These are phyloP conservation scores for Otolemur garnettii DNA, from an alignment of 2,113 vertebrate species.

Conservation along the genomic window DNA sequence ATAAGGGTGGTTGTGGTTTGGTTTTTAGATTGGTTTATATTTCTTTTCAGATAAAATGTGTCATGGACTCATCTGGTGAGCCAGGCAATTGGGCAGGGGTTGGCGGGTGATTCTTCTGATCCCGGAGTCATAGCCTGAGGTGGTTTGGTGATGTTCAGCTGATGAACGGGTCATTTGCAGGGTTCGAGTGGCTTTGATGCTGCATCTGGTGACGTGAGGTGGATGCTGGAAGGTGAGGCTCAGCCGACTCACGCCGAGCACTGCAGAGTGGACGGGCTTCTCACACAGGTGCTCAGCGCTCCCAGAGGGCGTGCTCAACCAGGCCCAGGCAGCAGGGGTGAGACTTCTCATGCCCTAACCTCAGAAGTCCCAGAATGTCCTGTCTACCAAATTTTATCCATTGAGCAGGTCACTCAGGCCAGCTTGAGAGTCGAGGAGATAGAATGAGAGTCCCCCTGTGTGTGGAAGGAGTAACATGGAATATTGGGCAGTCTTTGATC, in stretches of 20 bases:
- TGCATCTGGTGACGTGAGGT: background rate
- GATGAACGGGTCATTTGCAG: background rate
- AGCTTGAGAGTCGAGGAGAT: background rate
- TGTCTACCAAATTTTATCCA: background rate
- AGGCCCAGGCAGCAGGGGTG: no score
- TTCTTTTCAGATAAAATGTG: background rate
- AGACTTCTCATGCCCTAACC: no score
- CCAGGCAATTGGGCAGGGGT: background rate
- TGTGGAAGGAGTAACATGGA: background rate
- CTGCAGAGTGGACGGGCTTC: background rate
- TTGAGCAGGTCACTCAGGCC: background rate
- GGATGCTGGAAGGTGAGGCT: background rate
- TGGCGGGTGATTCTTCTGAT: background rate
- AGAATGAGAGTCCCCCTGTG: background rate
- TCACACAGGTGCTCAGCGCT: background rate
- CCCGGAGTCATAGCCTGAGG: background rate
- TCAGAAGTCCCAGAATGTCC: background rate
- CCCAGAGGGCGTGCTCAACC: background rate
- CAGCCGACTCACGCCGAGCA: background rate
- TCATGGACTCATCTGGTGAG: background rate
- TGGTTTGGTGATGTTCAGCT: background rate
- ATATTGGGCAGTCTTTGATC: background rate
- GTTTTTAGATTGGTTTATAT: background rate
- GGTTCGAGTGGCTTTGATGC: background rate
- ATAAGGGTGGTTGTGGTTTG: background rate